Percentiles rank a stretch among this genome's conserved stretches.
Evolutionary conservation across 1,140 invertebrate species (phyloP).

Genomic region (Bombus consobrinus): DNA sequence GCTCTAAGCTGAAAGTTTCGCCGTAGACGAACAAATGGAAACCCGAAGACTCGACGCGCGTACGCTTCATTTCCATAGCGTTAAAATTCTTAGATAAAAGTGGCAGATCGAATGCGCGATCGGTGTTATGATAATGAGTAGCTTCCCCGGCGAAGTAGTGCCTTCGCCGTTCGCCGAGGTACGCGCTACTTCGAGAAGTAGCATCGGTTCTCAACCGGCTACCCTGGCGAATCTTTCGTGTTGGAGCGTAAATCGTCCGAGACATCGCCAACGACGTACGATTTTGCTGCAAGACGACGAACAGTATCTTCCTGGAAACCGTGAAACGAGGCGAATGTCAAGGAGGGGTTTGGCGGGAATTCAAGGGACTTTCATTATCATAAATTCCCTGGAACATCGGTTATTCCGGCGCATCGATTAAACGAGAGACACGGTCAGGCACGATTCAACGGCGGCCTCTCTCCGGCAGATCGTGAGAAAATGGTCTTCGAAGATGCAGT

Average conservation of each 20-base stretch:
- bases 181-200: neutral
- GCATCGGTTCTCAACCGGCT: constrained; percentile 15
- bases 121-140: constrained; percentile 74
- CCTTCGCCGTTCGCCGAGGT: neutral
- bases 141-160: constrained; percentile 60
- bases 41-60: constrained; percentile 47
- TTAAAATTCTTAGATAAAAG: constrained; percentile 71
- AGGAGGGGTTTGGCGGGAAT: neutral
- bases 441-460: constrained; percentile 43
- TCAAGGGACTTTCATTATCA: constrained; percentile 26
- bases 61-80: constrained; percentile 69
- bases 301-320: neutral
- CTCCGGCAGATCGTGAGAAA: constrained; percentile 57
- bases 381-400: constrained; percentile 31
- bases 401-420: constrained; percentile 56
- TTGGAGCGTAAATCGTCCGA: too few relatives aligned
- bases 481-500: constrained; percentile 38
- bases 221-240: too few relatives aligned
- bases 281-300: too few relatives aligned
- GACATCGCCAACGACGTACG: too few relatives aligned
- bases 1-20: neutral
- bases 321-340: neutral
- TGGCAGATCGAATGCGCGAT: constrained; percentile 71
- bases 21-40: neutral
- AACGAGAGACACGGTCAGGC: constrained; percentile 56